These are phyloP conservation scores for Vollenhovia emeryi DNA, from an alignment of 1,140 invertebrate species.

Conservation along the genomic window DNA sequence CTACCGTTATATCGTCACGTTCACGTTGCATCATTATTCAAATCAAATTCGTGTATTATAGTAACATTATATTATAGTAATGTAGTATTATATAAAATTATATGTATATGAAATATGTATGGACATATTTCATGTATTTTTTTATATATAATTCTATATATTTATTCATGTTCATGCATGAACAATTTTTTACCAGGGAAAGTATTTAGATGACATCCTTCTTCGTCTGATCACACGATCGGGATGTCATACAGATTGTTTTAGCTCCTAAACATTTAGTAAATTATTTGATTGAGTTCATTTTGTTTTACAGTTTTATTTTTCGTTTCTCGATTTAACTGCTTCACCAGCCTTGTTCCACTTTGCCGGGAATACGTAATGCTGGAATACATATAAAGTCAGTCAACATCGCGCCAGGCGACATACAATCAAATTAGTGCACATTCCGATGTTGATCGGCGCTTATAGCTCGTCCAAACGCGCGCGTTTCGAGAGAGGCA, in stretches of 20 bases:
- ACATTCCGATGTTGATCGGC: conserved; percentile 26
- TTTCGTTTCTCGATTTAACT: background rate
- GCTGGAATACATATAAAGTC: no score
- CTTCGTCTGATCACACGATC: no score
- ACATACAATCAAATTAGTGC: conserved; percentile 39
- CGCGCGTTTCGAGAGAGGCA: background rate
- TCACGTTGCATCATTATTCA: background rate
- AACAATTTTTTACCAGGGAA: no score
- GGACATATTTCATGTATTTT: no score
- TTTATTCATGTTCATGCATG: no score
- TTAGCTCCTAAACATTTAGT: background rate
- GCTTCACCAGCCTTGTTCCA: background rate
- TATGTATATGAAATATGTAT: no score
- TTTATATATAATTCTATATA: no score
- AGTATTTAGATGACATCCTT: no score
- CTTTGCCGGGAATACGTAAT: background rate
- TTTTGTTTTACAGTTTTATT: background rate
- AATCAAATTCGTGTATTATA: background rate
- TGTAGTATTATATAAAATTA: no score
- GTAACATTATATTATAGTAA: no score
- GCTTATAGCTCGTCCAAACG: conserved; percentile 21
- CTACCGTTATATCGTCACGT: background rate
- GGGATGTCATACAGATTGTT: background rate
- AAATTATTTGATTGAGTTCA: background rate
- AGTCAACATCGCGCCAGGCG: conserved; percentile 18